Evolutionary conservation across 1,140 invertebrate genomes (phyloP).

Genomic region (Myzus persicae): DNA sequence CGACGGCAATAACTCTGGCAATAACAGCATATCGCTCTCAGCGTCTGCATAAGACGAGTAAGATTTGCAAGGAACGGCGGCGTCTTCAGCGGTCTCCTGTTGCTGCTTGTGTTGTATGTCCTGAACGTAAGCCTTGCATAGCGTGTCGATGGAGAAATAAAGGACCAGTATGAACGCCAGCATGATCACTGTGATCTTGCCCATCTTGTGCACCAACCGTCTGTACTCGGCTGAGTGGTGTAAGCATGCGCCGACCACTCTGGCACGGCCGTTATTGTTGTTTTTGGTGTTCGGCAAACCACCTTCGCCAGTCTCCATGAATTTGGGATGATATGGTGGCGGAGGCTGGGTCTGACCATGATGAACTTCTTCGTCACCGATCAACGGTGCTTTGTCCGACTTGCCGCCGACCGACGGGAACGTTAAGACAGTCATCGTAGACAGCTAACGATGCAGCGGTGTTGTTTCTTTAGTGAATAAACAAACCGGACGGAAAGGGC

Average conservation of each 20-base stretch:
- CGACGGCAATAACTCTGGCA: background rate
- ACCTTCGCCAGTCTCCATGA: background rate
- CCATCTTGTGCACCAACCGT: background rate
- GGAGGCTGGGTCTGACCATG: background rate
- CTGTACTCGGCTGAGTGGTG: background rate
- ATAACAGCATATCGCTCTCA: background rate
- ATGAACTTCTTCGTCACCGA: background rate
- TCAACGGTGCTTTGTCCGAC: slow-evolving; percentile 18
- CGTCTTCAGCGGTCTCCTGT: background rate
- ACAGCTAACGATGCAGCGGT: background rate
- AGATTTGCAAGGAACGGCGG: background rate
- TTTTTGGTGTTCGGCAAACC: background rate
- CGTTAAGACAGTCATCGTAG: background rate
- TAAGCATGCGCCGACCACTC: too few relatives aligned
- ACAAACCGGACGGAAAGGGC: background rate
- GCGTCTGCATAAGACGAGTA: background rate
- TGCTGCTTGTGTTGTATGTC: background rate
- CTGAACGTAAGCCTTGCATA: background rate
- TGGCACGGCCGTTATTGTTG: background rate
- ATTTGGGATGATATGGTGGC: background rate
- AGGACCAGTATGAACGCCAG: too few relatives aligned
- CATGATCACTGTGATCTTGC: background rate
- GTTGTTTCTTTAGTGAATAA: background rate
- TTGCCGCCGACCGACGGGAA: background rate
- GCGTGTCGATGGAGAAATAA: background rate